A percentile compares a stretch with the other conserved stretches of the same genome.
Conservation (phyloP, 2,113 vertebrate species). For the Cyanocitta stelleri region DNA sequence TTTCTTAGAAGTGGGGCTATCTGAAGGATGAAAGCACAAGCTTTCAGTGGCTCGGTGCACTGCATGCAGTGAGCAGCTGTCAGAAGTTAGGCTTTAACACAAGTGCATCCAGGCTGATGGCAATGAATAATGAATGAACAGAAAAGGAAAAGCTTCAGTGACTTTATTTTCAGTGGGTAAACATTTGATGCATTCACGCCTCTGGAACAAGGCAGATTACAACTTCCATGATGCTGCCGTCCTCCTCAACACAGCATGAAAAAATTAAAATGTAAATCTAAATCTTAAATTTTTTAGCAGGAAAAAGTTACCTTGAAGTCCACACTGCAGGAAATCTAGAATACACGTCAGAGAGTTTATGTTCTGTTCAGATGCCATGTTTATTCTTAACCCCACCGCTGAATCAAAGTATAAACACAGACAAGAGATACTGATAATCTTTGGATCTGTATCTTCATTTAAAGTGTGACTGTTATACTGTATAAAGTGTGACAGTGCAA, state of each 20-base stretch:
- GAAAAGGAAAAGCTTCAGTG: background rate
- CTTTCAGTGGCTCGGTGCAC: background rate
- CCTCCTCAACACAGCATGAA: background rate
- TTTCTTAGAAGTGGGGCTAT: background rate
- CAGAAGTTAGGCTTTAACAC: background rate
- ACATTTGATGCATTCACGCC: background rate
- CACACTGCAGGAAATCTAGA: background rate
- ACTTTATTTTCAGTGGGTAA: background rate
- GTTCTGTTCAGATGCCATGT: background rate
- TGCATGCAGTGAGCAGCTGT: background rate
- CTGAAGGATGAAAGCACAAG: background rate
- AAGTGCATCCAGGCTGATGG: background rate
- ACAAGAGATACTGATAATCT: background rate
- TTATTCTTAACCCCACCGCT: background rate
- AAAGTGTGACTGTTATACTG: background rate
- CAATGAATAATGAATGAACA: constrained; percentile 14
- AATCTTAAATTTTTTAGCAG: background rate
- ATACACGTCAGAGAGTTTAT: background rate
- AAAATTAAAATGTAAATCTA: background rate
- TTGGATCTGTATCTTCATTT: background rate
- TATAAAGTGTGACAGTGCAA: background rate
- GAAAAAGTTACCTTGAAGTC: background rate
- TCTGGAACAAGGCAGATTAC: background rate
- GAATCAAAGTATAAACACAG: background rate
- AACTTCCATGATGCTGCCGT: background rate